Evolutionary conservation across 2,797 vertebrate genomes (phyloP).

Genomic region (Takifugu ocellatus): DNA sequence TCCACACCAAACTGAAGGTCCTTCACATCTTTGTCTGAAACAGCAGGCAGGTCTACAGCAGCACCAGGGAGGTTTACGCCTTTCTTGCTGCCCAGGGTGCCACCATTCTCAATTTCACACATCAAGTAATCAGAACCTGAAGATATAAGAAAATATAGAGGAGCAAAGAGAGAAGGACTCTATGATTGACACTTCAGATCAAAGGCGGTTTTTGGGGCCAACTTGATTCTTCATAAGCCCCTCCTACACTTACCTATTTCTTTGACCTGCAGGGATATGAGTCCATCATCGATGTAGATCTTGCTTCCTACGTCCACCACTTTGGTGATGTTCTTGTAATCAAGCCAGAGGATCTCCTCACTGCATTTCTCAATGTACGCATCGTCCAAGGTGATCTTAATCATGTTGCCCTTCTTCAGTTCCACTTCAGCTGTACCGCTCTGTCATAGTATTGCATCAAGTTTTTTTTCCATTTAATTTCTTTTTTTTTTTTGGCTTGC

Average conservation of each 20-base stretch:
- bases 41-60: slow-evolving; percentile 91
- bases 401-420: slow-evolving; percentile 84
- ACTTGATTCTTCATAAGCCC: neutral
- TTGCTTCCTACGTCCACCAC: slow-evolving; percentile 92
- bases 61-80: slow-evolving; percentile 95
- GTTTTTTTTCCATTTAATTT: neutral
- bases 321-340: slow-evolving; percentile 94
- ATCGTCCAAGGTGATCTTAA: slow-evolving; percentile 90
- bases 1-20: slow-evolving; percentile 91
- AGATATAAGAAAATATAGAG: neutral
- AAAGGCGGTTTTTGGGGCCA: neutral
- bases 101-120: slow-evolving; percentile 91
- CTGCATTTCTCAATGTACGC: slow-evolving; percentile 87
- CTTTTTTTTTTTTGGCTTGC: neutral
- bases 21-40: slow-evolving; percentile 91
- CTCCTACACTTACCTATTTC: slow-evolving; percentile 80
- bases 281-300: slow-evolving; percentile 94
- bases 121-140: slow-evolving; percentile 83
- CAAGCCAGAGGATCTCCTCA: slow-evolving; percentile 87
- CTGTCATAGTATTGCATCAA: slow-evolving; percentile 60
- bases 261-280: slow-evolving; percentile 90
- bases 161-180: neutral
- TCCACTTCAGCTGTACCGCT: slow-evolving; percentile 95
- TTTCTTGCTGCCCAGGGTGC: slow-evolving; percentile 93
- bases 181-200: no score